Evolutionary conservation across 2,113 vertebrate species (phyloP).

Genomic region (Ceyx melanurus): DNA sequence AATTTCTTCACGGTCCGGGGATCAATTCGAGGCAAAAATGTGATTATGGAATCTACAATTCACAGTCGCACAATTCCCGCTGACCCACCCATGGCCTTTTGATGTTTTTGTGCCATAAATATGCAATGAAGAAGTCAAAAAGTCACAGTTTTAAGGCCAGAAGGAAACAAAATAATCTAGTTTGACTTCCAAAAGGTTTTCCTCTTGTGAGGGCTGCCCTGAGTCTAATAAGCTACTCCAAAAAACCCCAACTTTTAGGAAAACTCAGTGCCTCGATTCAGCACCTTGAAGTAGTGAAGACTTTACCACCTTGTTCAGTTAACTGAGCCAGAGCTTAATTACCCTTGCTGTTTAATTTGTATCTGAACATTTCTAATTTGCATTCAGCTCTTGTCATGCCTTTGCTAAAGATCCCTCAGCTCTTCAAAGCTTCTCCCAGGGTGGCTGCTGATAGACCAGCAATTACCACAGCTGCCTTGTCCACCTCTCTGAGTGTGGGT

Average conservation of each 20-base stretch:
- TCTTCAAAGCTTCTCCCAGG: background rate
- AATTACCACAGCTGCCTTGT: background rate
- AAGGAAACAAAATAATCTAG: background rate
- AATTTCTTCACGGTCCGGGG: conserved; percentile 44
- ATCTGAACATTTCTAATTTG: background rate
- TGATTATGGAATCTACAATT: conserved; percentile 48
- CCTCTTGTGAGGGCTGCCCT: background rate
- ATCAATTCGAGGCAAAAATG: conserved; percentile 10
- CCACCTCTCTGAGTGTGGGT: background rate
- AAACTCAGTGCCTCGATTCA: background rate
- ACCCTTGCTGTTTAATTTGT: background rate
- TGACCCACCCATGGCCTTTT: conserved; percentile 15
- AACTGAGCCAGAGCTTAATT: background rate
- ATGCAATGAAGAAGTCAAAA: background rate
- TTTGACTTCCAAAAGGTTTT: background rate
- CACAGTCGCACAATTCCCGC: background rate
- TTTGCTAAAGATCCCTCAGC: background rate
- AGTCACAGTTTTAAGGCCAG: background rate
- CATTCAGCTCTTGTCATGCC: background rate
- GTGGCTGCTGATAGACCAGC: background rate
- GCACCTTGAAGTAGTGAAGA: background rate
- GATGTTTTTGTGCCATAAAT: conserved; percentile 8
- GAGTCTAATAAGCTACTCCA: background rate
- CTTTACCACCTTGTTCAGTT: background rate
- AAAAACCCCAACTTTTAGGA: background rate